Conservation (phyloP, 2,888 invertebrate genomes). For the Thyatira batis region DNA sequence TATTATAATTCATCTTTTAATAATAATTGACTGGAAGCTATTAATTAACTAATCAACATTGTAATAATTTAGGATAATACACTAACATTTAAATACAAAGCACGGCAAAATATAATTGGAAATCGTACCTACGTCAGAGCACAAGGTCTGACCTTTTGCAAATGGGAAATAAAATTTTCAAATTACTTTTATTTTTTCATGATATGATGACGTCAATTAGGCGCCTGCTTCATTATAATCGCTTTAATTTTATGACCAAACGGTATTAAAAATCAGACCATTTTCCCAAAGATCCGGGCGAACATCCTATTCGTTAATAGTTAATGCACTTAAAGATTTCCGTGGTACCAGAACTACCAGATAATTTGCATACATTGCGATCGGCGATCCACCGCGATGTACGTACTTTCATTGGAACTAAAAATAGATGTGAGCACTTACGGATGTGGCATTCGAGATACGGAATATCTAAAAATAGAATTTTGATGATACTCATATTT, state of each 20-base stretch:
- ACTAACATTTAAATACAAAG: not conserved
- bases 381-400: conserved; percentile 17
- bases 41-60: not conserved
- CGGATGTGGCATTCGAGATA: conserved; percentile 32
- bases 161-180: not conserved
- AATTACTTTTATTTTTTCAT: not conserved
- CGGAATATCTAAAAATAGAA: conserved; percentile 21
- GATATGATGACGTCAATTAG: not conserved
- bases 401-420: conserved; percentile 25
- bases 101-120: not conserved
- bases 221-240: not conserved
- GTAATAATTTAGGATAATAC: not conserved
- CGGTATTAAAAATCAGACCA: not conserved
- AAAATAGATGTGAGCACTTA: conserved; percentile 33
- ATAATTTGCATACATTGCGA: conserved; percentile 56
- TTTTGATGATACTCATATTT: not conserved
- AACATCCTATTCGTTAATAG: conserved; percentile 33
- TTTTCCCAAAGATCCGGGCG: conserved; percentile 19
- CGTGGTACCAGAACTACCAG: conserved; percentile 33
- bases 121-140: not conserved
- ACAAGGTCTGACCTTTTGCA: not conserved
- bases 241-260: not conserved
- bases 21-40: no score
- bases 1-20: no score
- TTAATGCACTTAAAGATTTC: conserved; percentile 42